A percentile compares a stretch with the other conserved stretches of the same genome.
Evolutionary conservation across 2,888 invertebrate species (phyloP).

Genomic region (Plutella xylostella): DNA sequence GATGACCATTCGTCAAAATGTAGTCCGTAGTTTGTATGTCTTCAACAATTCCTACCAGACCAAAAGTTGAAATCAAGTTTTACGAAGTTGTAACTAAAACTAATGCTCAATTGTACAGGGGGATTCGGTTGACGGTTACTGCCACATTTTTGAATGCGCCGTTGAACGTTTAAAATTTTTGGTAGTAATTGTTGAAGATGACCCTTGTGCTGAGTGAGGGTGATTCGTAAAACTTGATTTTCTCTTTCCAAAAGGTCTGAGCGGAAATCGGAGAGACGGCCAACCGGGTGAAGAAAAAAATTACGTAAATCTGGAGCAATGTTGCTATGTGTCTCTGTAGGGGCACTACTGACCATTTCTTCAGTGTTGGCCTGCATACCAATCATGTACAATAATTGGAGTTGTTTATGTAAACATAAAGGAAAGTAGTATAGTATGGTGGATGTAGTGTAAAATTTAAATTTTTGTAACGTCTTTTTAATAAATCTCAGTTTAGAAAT

Average conservation of each 20-base stretch:
- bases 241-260: conserved; percentile 21
- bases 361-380: conserved; percentile 51
- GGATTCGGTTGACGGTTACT: conserved; percentile 24
- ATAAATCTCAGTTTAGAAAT: too few relatives aligned
- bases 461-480: too few relatives aligned
- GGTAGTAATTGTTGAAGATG: conserved; percentile 50
- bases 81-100: conserved; percentile 28
- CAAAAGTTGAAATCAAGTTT: conserved; percentile 29
- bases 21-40: conserved; percentile 18
- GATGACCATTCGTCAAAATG: not conserved
- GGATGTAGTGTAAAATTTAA: too few relatives aligned
- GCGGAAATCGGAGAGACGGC: conserved; percentile 46
- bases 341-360: conserved; percentile 49
- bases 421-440: too few relatives aligned
- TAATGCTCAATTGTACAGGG: too few relatives aligned
- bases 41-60: conserved; percentile 49
- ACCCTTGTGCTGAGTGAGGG: not conserved
- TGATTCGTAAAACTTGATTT: conserved; percentile 40
- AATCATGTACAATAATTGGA: conserved; percentile 33
- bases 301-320: conserved; percentile 23
- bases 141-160: not conserved
- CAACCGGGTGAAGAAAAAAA: not conserved
- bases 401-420: too few relatives aligned
- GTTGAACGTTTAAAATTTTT: conserved; percentile 10
- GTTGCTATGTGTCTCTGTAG: conserved; percentile 58